A percentile compares a stretch with the other conserved stretches of the same genome.
phyloP scores from a whole-genome alignment of 2,888 invertebrate genomes.

The Sepioteuthis lessoniana region DNA sequence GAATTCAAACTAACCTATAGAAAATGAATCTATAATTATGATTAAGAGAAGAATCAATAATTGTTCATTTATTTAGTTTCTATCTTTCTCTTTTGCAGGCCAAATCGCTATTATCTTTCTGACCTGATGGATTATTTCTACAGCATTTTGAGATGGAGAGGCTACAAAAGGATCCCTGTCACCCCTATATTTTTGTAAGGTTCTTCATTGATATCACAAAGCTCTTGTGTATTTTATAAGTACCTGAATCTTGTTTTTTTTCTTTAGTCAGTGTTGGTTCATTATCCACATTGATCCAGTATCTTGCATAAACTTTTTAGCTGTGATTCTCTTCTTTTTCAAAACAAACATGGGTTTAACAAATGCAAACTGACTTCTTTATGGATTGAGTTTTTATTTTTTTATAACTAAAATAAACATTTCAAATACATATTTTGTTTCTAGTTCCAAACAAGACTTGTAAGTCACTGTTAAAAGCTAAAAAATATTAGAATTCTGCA shows the following conservation, averaged over 20 bases:
- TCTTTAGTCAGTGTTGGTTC: background rate
- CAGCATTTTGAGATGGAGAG: constrained; percentile 83
- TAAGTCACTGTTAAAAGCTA: too few relatives aligned
- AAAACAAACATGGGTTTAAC: too few relatives aligned
- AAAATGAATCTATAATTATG: too few relatives aligned
- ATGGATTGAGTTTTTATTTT: too few relatives aligned
- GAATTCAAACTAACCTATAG: too few relatives aligned
- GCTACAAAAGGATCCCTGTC: constrained; percentile 55
- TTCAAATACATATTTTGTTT: too few relatives aligned
- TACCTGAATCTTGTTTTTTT: background rate
- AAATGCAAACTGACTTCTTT: too few relatives aligned
- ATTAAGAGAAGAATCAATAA: too few relatives aligned
- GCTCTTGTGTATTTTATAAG: background rate
- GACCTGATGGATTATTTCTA: constrained; percentile 90
- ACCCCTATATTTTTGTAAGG: constrained; percentile 80
- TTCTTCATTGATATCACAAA: background rate
- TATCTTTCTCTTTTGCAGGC: constrained; percentile 78
- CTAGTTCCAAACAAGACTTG: too few relatives aligned
- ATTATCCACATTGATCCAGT: background rate
- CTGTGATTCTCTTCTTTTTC: background rate
- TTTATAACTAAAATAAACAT: too few relatives aligned
- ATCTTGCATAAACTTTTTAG: background rate
- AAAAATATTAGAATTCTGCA: too few relatives aligned
- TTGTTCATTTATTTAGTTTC: background rate
- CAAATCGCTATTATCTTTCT: constrained; percentile 85